A percentile compares a stretch with the other conserved stretches of the same genome.
Evolutionary conservation across 2,113 vertebrate genomes (phyloP).

Genomic region (Esox niger): DNA sequence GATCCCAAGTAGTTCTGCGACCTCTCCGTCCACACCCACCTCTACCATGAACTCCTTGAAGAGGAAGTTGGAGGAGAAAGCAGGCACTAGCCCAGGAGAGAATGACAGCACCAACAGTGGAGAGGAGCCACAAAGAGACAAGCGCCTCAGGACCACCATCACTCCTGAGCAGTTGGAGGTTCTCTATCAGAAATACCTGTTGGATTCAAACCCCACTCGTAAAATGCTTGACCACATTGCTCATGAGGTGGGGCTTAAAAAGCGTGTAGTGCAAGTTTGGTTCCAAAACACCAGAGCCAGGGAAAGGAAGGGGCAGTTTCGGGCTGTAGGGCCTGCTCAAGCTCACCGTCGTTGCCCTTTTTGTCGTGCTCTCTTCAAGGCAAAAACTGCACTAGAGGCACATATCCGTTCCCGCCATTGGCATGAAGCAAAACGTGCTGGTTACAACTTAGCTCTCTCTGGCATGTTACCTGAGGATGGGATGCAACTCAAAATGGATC

Average conservation of each 20-base stretch:
- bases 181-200: constrained; percentile 95
- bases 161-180: constrained; percentile 97
- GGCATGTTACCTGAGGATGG: constrained; percentile 90
- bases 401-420: constrained; percentile 98
- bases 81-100: constrained; percentile 91
- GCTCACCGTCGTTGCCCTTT: constrained; percentile 96
- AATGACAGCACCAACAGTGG: constrained; percentile 94
- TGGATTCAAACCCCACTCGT: constrained; percentile 96
- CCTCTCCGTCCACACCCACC: constrained; percentile 92
- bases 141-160: constrained; percentile 96
- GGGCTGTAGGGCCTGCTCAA: constrained; percentile 94
- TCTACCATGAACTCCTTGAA: constrained; percentile 96
- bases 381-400: constrained; percentile 96
- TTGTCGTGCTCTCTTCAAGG: constrained; percentile 96
- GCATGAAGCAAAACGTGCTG: constrained; percentile 97
- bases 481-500: constrained; percentile 90
- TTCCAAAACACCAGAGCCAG: constrained; percentile 97
- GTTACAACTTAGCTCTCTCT: constrained; percentile 90
- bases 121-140: constrained; percentile 96
- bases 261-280: constrained; percentile 99
- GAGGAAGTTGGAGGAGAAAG: constrained; percentile 97
- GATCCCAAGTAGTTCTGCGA: constrained; percentile 90
- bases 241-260: constrained; percentile 97
- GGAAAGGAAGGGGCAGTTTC: constrained; percentile 96
- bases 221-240: constrained; percentile 99